Evolutionary conservation across 2,888 invertebrate species (phyloP), one percentile per base, ranked within the genome.

Genomic region (Agriopis aurantiaria): DNA sequence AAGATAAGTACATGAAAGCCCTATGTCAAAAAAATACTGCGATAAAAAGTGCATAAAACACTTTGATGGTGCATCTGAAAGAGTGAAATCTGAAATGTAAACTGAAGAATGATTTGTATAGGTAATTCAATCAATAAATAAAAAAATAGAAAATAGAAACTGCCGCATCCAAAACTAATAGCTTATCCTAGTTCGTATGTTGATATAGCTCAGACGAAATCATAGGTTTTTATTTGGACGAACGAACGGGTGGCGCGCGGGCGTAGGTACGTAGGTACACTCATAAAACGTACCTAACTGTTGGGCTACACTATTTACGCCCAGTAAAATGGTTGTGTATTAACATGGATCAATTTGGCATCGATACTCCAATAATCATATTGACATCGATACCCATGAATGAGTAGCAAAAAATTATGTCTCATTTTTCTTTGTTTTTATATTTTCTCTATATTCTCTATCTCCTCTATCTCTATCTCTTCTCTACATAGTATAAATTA

Each of bases 231-330:
- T 86, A 84, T 87, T 86, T 82, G 73, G 82, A 78, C 75, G 69
- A 75, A 65, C 65, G 74, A 66, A 75, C 78, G 75, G 74, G 72
- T 73, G 77, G 80, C 69, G 79, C 79, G 84, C 80, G 75, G 74
- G 76, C 77, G 74, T 73, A 72, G 74, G 83, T 84, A 45, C 33
- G 40, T 49, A 53, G 62, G 60, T 49, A 41, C 69, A 74, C 75
- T 86, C 86, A 82, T 88, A 83, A 88, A 79, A 74, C 81, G 87
- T 88, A 33, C 33, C 33, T 4, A 82, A 87, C 82, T 81, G 80
- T 82, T 81, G 81, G 80, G 79, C 78, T 79, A 68, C 64, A 77
- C 78, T 75, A 78, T 14, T 73, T 73, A 73, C 65, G 43, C 43
- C 10, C 43, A 43, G 14, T 57, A 60, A 71, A 68, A 71, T 68